phyloP scores from a whole-genome alignment of 2,113 vertebrate species.

The Corythoichthys intestinalis region DNA sequence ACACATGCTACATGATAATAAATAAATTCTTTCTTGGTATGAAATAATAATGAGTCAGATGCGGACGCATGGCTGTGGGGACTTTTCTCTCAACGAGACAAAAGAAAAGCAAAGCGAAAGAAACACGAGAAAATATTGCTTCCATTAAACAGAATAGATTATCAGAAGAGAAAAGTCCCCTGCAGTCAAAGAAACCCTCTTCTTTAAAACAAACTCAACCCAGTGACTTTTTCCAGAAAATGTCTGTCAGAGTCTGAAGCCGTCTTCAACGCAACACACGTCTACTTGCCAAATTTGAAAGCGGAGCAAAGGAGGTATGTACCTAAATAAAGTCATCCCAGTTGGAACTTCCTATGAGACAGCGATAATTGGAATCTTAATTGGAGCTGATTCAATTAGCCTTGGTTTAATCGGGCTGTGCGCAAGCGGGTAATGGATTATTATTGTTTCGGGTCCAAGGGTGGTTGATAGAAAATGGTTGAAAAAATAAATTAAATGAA shows the following conservation, averaged over 20 bases:
- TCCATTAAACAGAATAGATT: slow-evolving; percentile 6
- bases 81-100: slow-evolving; percentile 11
- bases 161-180: neutral
- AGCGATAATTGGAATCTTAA: slow-evolving; percentile 5
- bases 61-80: slow-evolving; percentile 22
- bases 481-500: neutral
- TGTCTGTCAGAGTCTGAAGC: neutral
- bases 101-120: slow-evolving; percentile 3
- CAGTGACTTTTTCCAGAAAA: neutral
- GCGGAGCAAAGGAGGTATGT: neutral
- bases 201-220: slow-evolving; percentile 1
- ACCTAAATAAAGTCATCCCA: neutral
- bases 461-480: neutral
- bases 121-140: slow-evolving; percentile 11
- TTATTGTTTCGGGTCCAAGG: neutral
- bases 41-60: slow-evolving; percentile 37
- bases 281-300: neutral
- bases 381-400: slow-evolving; percentile 4
- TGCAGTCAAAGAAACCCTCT: slow-evolving; percentile 1
- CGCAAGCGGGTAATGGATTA: neutral
- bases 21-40: slow-evolving; percentile 45
- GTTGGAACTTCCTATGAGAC: neutral
- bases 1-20: slow-evolving; percentile 37
- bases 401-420: neutral
- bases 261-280: neutral